Evolutionary conservation across 2,888 invertebrate genomes (phyloP), one percentile per base, ranked within the genome.

Genomic region (Polyploca ridens): DNA sequence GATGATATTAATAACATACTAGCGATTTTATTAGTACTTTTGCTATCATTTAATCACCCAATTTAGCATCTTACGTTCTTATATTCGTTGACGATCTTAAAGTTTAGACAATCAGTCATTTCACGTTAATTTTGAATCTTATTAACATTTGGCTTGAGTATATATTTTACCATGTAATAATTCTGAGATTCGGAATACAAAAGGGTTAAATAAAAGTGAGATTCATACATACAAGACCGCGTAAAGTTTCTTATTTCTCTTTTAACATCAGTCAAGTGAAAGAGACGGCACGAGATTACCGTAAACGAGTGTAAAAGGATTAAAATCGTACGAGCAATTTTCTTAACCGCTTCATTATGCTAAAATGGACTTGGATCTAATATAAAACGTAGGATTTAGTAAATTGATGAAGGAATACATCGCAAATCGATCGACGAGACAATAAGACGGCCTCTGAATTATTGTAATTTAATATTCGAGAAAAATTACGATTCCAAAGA

Each of bases 61-160:
- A 58, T 33, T 58, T 58, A 64, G 61, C 67, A 68, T 63, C 61
- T 44, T 19, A 61, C 14, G 33, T 66, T 72, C 70, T 67, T 71
- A 83, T 78, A 79, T 85, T 86, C 82, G 80, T 81, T 82, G 80
- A 78, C 79, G 81, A 76, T 82, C 84, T 78, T 81, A 81, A 62
- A 65, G 72, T 81, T 75, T 71, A 76, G 61, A 61, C 61, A 61
- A 61, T 61, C 79, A 85, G 82, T 86, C 79, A 71, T 3, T 61
- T 41, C 11, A 41, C 54, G 44, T 61, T 61, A 8, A 61, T 27
- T 61, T 61, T 61, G 61, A 61, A 44, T 27, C 41, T 61, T 38
- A 61, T 27, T 1, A 16, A 14, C 8, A 41, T 41, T 61, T 16
- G 13, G 5, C 27, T 44, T 41, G 19, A 61, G 27, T 41, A 16